These are phyloP conservation scores for Athene cunicularia DNA, from an alignment of 2,113 vertebrate species.

Conservation along the genomic window DNA sequence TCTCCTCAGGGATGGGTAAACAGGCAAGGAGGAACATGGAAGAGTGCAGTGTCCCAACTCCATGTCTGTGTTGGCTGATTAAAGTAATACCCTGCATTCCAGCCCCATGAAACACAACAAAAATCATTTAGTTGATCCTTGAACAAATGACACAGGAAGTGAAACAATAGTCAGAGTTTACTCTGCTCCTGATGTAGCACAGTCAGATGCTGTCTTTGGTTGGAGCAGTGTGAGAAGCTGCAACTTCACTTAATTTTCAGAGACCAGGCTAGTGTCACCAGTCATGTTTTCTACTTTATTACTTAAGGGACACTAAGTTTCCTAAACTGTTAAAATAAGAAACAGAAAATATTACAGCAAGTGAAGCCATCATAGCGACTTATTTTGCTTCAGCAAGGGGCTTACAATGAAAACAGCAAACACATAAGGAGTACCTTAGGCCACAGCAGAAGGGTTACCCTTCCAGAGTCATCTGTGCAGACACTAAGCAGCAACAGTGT, in stretches of 20 bases:
- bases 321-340: not conserved
- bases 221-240: not conserved
- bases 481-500: not conserved
- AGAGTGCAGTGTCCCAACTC: not conserved
- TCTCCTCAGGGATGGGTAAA: not conserved
- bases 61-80: not conserved
- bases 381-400: not conserved
- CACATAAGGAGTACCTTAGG: not conserved
- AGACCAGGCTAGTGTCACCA: not conserved
- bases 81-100: not conserved
- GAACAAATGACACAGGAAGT: not conserved
- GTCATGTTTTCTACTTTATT: not conserved
- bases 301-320: not conserved
- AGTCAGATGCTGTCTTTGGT: not conserved
- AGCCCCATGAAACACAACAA: not conserved
- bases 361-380: not conserved
- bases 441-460: not conserved
- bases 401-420: not conserved
- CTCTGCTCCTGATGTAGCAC: not conserved
- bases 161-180: not conserved
- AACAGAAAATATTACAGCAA: not conserved
- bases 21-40: not conserved
- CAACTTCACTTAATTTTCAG: not conserved
- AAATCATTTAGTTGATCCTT: not conserved
- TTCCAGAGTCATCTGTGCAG: not conserved